phyloP scores from a whole-genome alignment of 37 sponge, comb jelly and placozoan species.

The Dysidea cf. avara region DNA sequence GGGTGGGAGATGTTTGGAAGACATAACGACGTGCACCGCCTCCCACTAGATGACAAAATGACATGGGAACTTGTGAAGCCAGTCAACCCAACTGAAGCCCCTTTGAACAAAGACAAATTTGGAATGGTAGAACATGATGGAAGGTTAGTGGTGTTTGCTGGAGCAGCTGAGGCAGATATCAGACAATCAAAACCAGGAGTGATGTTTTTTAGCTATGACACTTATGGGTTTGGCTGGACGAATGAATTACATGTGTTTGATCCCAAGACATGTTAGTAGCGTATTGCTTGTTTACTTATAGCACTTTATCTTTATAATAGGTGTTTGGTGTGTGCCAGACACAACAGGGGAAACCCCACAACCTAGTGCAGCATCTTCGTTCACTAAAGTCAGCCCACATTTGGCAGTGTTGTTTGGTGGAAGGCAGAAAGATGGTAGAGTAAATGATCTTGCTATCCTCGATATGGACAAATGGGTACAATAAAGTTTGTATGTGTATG shows the following conservation, averaged over 20 bases:
- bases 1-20: constrained; percentile 23
- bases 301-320: too few species aligned
- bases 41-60: constrained; percentile 5
- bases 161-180: background rate
- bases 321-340: constrained; percentile 42
- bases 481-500: background rate
- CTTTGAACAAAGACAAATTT: constrained; percentile 50
- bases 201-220: too few species aligned
- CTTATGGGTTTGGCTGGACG: constrained; percentile 49
- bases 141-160: constrained; percentile 48
- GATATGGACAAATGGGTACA: constrained; percentile 57
- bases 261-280: constrained; percentile 5
- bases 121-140: constrained; percentile 50
- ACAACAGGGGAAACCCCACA: constrained; percentile 51
- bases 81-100: constrained; percentile 7
- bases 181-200: background rate
- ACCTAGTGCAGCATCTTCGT: constrained; percentile 75
- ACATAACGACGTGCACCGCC: constrained; percentile 21
- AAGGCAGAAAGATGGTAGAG: constrained; percentile 43
- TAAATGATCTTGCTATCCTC: constrained; percentile 55
- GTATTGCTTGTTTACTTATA: too few species aligned
- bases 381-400: constrained; percentile 44
- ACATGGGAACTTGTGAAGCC: constrained; percentile 22
- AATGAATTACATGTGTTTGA: constrained; percentile 67
- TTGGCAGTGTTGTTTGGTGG: constrained; percentile 71